Evolutionary conservation across 2,888 invertebrate species (phyloP).

Genomic region (Bugula neritina): DNA sequence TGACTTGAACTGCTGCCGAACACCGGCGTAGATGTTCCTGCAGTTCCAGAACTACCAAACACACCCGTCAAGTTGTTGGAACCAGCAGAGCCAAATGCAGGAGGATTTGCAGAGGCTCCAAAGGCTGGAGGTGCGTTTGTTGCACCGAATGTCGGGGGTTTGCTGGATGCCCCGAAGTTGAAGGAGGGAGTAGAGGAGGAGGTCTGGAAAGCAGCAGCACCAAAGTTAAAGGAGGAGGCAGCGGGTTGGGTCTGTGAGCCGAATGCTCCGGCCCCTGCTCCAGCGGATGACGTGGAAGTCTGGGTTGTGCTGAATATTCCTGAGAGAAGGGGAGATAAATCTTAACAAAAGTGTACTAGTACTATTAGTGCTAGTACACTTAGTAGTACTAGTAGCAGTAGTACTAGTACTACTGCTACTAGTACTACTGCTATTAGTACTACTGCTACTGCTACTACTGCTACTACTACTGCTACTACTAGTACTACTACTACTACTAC

Average conservation of each 20-base stretch:
- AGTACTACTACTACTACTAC: too few relatives aligned
- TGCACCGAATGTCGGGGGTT: neutral
- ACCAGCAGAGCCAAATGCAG: neutral
- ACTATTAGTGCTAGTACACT: neutral
- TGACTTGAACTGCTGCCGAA: neutral
- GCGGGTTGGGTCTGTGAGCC: neutral
- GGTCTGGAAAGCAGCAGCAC: neutral
- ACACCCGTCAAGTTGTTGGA: neutral
- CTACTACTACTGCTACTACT: neutral
- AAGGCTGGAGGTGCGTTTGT: too few relatives aligned
- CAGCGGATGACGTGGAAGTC: neutral
- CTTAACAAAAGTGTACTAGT: too few relatives aligned
- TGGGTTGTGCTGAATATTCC: neutral
- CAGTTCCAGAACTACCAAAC: neutral
- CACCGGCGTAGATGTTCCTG: too few relatives aligned
- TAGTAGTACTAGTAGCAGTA: neutral
- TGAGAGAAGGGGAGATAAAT: too few relatives aligned
- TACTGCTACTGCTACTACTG: neutral
- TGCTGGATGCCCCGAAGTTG: neutral
- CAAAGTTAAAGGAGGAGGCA: neutral
- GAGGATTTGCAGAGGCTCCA: too few relatives aligned
- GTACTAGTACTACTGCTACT: neutral
- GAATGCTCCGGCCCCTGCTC: neutral
- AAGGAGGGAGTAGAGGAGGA: neutral
- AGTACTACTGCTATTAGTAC: too few relatives aligned